These are phyloP conservation scores for Engystomops pustulosus DNA, from an alignment of 2,113 vertebrate genomes.

Conservation along the genomic window DNA sequence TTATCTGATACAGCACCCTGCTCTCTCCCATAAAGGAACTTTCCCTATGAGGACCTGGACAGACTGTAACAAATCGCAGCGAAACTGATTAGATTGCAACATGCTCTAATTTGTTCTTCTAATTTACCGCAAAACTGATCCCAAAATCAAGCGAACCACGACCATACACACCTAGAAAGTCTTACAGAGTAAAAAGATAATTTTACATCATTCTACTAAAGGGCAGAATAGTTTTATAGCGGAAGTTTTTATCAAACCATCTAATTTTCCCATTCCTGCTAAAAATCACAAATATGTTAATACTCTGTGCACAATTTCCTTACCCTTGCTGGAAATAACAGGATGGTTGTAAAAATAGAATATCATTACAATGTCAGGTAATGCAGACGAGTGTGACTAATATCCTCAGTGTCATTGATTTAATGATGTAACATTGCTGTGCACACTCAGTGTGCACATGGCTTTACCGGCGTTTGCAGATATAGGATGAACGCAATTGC, in stretches of 20 bases:
- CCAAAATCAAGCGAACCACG: too few relatives aligned
- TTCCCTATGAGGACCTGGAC: too few relatives aligned
- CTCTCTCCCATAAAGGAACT: too few relatives aligned
- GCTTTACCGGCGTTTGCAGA: conserved; percentile 61
- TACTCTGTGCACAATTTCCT: conserved; percentile 75
- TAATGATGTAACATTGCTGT: conserved; percentile 73
- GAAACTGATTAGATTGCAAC: too few relatives aligned
- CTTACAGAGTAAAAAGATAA: conserved; percentile 8
- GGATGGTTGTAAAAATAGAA: conserved; percentile 75
- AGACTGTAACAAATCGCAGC: too few relatives aligned
- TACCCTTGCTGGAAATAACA: conserved; percentile 70
- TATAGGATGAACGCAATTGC: conserved; percentile 64
- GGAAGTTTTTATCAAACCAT: conserved; percentile 63
- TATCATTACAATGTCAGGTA: conserved; percentile 73
- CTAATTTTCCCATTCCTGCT: conserved; percentile 61
- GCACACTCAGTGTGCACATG: conserved; percentile 68
- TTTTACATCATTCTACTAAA: not conserved
- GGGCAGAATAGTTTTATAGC: conserved; percentile 61
- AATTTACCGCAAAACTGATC: too few relatives aligned
- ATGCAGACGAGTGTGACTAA: conserved; percentile 74
- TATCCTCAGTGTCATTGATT: conserved; percentile 73
- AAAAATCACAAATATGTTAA: conserved; percentile 73
- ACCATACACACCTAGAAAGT: too few relatives aligned
- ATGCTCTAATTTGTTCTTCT: too few relatives aligned
- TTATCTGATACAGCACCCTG: too few relatives aligned